Evolutionary conservation across 1,140 invertebrate species (phyloP).

Genomic region (Reticulitermes speratus): DNA sequence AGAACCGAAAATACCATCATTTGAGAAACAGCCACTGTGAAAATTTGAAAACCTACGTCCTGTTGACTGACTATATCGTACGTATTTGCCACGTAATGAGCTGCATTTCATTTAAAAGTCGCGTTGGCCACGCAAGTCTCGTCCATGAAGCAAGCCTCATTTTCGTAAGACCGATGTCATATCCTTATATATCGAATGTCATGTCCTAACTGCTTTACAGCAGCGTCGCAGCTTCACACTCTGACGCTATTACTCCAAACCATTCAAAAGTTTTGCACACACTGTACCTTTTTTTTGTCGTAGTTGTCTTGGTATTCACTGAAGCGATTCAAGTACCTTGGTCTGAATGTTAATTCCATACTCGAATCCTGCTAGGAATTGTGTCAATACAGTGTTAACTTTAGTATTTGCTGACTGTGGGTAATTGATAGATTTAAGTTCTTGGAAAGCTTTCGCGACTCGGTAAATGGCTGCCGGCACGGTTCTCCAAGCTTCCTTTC

Average conservation of each 20-base stretch:
- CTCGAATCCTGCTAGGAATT: not conserved
- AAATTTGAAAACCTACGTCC: too few relatives aligned
- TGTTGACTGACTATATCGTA: too few relatives aligned
- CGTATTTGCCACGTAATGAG: too few relatives aligned
- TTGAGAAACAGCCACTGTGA: too few relatives aligned
- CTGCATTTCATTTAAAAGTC: too few relatives aligned
- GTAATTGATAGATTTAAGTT: not conserved
- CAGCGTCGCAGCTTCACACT: not conserved
- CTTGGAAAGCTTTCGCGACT: not conserved
- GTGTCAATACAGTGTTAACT: too few relatives aligned
- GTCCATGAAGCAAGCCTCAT: too few relatives aligned
- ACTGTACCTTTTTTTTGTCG: not conserved
- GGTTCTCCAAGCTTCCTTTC: not conserved
- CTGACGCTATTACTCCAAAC: not conserved
- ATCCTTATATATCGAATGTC: too few relatives aligned
- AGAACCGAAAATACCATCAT: too few relatives aligned
- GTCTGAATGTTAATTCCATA: not conserved
- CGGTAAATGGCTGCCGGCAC: not conserved
- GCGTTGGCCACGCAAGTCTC: too few relatives aligned
- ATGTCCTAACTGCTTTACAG: not conserved
- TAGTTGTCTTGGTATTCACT: not conserved
- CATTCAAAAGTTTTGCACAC: not conserved
- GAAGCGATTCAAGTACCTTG: not conserved
- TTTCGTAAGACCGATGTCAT: too few relatives aligned
- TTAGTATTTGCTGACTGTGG: not conserved